Evolutionary conservation across 1,140 invertebrate genomes (phyloP).

Genomic region (Ceratina calcarata): DNA sequence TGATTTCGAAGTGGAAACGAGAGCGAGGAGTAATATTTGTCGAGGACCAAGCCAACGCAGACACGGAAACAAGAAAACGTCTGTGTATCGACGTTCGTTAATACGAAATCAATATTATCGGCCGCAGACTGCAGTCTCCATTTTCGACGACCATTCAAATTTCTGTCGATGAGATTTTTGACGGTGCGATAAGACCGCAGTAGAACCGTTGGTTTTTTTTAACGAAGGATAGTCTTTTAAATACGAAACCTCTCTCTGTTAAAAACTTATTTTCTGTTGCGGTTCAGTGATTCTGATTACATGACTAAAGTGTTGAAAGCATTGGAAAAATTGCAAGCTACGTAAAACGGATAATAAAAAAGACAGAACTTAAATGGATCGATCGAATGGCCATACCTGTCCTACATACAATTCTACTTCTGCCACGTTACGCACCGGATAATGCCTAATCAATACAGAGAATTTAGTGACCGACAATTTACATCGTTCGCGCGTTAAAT

Average conservation of each 20-base stretch:
- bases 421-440: conserved; percentile 13
- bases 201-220: not conserved
- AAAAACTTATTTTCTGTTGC: too few relatives aligned
- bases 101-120: conserved; percentile 62
- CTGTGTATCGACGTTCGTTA: conserved; percentile 55
- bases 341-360: not conserved
- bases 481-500: conserved; percentile 2
- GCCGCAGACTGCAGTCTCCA: conserved; percentile 11
- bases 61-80: conserved; percentile 44
- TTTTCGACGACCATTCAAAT: conserved; percentile 12
- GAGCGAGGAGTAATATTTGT: conserved; percentile 59
- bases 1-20: conserved; percentile 58
- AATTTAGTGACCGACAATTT: conserved; percentile 28
- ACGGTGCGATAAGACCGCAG: not conserved
- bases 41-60: conserved; percentile 39
- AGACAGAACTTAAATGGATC: conserved; percentile 22
- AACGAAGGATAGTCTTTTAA: too few relatives aligned
- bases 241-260: too few relatives aligned
- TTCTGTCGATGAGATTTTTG: not conserved
- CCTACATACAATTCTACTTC: conserved; percentile 13
- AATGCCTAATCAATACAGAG: conserved; percentile 30
- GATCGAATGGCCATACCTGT: not conserved
- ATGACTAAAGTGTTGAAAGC: not conserved
- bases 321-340: not conserved
- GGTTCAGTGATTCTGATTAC: too few relatives aligned